Conservation (phyloP, 2,113 vertebrate genomes). For the Boleophthalmus pectinirostris region DNA sequence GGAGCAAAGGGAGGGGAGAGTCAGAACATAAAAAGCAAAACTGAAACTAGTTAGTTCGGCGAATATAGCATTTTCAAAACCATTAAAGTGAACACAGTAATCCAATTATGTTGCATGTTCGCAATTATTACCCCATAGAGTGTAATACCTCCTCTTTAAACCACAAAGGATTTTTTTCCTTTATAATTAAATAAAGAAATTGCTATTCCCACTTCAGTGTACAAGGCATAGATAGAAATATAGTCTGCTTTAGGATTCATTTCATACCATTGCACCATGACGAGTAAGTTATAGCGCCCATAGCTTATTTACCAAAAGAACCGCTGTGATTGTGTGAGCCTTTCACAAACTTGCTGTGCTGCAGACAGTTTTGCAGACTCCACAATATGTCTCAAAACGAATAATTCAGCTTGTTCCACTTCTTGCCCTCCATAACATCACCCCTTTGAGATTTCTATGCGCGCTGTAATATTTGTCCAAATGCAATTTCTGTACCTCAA, state of each 20-base stretch:
- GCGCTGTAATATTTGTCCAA: background rate
- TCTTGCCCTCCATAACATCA: background rate
- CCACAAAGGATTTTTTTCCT: too few relatives aligned
- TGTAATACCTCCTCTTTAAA: too few relatives aligned
- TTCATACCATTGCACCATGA: background rate
- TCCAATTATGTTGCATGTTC: too few relatives aligned
- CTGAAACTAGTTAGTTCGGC: too few relatives aligned
- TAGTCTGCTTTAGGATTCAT: background rate
- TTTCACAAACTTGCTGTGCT: background rate
- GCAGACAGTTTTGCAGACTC: background rate
- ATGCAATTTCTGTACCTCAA: background rate
- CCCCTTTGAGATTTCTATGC: background rate
- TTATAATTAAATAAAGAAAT: too few relatives aligned
- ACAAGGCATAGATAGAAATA: background rate
- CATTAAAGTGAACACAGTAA: too few relatives aligned
- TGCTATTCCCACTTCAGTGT: background rate
- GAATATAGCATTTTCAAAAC: too few relatives aligned
- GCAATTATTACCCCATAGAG: too few relatives aligned
- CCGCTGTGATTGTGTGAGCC: background rate
- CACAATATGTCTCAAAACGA: background rate
- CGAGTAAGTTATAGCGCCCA: too few relatives aligned
- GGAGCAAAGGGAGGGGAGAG: too few relatives aligned
- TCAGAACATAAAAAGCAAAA: too few relatives aligned
- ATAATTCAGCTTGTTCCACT: background rate
- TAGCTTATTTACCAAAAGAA: too few relatives aligned